Conservation (phyloP, 1,140 invertebrate genomes). For the Sminthurides bifidus region DNA sequence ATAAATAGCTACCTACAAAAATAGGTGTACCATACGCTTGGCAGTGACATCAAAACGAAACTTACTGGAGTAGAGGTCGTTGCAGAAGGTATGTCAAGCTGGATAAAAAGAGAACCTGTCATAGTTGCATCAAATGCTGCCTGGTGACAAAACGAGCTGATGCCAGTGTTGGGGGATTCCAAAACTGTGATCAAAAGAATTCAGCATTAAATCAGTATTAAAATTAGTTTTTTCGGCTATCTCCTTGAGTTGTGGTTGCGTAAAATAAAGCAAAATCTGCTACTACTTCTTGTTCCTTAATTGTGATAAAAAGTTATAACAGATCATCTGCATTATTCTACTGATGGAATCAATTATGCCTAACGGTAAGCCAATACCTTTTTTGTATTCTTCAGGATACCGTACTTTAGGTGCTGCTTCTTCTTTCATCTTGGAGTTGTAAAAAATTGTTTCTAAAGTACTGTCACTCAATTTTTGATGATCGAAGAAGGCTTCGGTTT, state of each 20-base stretch:
- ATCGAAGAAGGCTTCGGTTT: slow-evolving; percentile 14
- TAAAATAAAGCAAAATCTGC: no score
- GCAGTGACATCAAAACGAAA: no score
- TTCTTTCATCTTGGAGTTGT: slow-evolving; percentile 23
- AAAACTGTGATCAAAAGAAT: slow-evolving; percentile 21
- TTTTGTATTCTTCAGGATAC: no score
- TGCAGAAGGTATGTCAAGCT: slow-evolving; percentile 42
- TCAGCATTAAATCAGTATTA: slow-evolving; percentile 17
- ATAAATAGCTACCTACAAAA: no score
- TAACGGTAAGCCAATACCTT: background rate
- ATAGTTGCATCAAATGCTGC: slow-evolving; percentile 65
- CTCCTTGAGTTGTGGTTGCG: background rate
- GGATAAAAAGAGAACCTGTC: slow-evolving; percentile 52
- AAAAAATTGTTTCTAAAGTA: slow-evolving; percentile 30
- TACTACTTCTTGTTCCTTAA: no score
- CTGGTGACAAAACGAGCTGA: slow-evolving; percentile 46
- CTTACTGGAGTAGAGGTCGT: slow-evolving; percentile 32
- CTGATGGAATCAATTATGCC: no score
- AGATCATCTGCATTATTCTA: no score
- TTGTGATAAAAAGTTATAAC: background rate
- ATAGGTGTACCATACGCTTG: no score
- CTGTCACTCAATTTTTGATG: background rate
- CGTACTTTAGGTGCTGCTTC: background rate
- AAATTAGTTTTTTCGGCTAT: background rate
- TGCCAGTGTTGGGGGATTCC: slow-evolving; percentile 34